Conservation (phyloP, 2,797 vertebrate genomes). For the Crax fasciolata region DNA sequence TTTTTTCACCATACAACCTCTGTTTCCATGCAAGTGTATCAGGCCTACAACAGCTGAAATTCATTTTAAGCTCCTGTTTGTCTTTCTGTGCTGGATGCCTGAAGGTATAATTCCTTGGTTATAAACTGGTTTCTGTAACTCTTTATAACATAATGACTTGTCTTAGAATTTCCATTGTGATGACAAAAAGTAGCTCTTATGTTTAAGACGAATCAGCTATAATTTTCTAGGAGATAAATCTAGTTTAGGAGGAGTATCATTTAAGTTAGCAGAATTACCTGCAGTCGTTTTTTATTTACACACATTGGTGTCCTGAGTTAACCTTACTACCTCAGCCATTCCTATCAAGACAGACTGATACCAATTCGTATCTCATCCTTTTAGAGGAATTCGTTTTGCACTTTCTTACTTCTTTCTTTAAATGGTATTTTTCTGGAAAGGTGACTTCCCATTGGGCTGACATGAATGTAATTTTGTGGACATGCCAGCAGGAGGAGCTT, state of each 20-base stretch:
- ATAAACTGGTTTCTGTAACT: neutral
- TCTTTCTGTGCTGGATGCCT: neutral
- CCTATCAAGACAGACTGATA: neutral
- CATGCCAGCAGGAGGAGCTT: constrained; percentile 76
- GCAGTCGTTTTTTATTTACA: neutral
- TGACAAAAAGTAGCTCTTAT: constrained; percentile 40
- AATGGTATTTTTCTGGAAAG: neutral
- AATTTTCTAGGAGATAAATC: constrained; percentile 6
- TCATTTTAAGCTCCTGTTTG: neutral
- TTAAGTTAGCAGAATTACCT: constrained; percentile 33
- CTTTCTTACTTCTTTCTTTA: neutral
- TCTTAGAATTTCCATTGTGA: neutral
- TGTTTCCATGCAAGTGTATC: constrained; percentile 39
- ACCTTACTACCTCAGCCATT: neutral
- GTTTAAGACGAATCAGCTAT: constrained; percentile 20
- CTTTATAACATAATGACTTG: neutral
- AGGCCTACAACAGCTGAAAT: neutral
- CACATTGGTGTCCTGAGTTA: neutral
- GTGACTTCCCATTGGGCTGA: neutral
- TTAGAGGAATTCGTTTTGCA: neutral
- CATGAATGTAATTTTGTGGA: constrained; percentile 16
- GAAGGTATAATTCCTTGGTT: neutral
- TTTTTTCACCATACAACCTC: neutral
- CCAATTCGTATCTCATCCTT: neutral
- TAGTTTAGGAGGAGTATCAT: neutral